A percentile compares a stretch with the other conserved stretches of the same genome.
Conservation (phyloP, 2,888 invertebrate genomes). For the Brachyptera putata region DNA sequence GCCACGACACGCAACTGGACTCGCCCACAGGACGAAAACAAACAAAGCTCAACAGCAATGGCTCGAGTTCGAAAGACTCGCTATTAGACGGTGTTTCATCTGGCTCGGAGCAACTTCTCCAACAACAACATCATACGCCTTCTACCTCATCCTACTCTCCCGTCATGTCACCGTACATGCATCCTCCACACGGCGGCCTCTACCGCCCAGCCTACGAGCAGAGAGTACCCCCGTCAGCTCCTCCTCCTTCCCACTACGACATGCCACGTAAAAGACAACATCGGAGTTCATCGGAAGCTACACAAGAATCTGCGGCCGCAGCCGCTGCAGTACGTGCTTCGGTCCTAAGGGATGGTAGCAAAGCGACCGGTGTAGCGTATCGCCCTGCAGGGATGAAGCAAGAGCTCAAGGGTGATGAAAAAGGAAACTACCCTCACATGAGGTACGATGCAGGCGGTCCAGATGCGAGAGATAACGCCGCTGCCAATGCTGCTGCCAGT, state of each 20-base stretch:
- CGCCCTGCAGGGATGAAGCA: constrained; percentile 48
- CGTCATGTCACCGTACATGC: constrained; percentile 50
- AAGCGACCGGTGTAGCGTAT: not conserved
- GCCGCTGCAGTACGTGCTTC: constrained; percentile 56
- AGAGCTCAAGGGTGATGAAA: constrained; percentile 47
- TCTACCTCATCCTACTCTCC: constrained; percentile 44
- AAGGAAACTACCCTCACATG: constrained; percentile 18
- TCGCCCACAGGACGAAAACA: constrained; percentile 40
- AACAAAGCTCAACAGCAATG: constrained; percentile 30
- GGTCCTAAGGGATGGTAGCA: constrained; percentile 58
- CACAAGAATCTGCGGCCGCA: constrained; percentile 53
- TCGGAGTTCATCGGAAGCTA: constrained; percentile 46
- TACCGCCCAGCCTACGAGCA: constrained; percentile 45
- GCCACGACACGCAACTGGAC: constrained; percentile 45
- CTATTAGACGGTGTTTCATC: constrained; percentile 32
- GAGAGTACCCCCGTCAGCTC: constrained; percentile 42
- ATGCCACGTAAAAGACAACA: constrained; percentile 51
- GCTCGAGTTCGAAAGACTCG: constrained; percentile 37
- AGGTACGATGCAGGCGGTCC: constrained; percentile 25
- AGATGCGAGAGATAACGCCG: constrained; percentile 23
- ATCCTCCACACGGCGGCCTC: constrained; percentile 44
- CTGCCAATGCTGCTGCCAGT: constrained; percentile 35
- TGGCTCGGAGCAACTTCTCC: constrained; percentile 28
- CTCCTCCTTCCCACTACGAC: constrained; percentile 30
- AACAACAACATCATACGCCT: constrained; percentile 35